These are phyloP conservation scores for Drosophila jambulina DNA, from an alignment of 1,140 invertebrate genomes.

Conservation along the genomic window DNA sequence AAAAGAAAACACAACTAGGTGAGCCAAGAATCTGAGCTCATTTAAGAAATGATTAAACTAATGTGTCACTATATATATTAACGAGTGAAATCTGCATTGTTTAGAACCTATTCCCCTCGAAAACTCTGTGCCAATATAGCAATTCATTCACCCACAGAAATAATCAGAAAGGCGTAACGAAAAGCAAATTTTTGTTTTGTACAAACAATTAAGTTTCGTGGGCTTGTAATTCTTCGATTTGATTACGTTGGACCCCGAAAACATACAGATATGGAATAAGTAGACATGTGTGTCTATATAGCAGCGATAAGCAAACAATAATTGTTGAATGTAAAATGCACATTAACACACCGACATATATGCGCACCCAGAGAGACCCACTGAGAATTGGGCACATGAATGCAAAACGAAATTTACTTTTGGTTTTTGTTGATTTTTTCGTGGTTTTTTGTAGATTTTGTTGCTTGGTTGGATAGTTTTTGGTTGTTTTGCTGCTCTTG, in stretches of 20 bases:
- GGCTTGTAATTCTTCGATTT: slow-evolving; percentile 56
- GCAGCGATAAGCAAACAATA: slow-evolving; percentile 41
- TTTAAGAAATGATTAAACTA: slow-evolving; percentile 16
- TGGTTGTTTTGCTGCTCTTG: slow-evolving; percentile 38
- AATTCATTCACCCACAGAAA: slow-evolving; percentile 1
- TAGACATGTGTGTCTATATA: slow-evolving; percentile 34
- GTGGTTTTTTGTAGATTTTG: slow-evolving; percentile 10
- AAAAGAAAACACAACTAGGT: slow-evolving; percentile 1
- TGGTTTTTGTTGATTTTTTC: slow-evolving; percentile 26
- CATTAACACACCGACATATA: slow-evolving; percentile 10
- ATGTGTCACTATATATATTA: slow-evolving; percentile 26
- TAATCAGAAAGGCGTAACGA: slow-evolving; percentile 65
- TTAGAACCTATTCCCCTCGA: neutral
- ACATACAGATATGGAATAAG: slow-evolving; percentile 31
- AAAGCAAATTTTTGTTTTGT: slow-evolving; percentile 29
- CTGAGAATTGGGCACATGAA: slow-evolving; percentile 49
- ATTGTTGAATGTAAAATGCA: slow-evolving; percentile 48
- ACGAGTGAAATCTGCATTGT: slow-evolving; percentile 8
- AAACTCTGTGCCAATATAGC: neutral
- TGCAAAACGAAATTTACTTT: slow-evolving; percentile 37
- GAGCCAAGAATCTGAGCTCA: slow-evolving; percentile 33
- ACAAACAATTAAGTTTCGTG: slow-evolving; percentile 71
- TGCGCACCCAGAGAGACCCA: slow-evolving; percentile 19
- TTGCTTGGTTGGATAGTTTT: slow-evolving; percentile 16
- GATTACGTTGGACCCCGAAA: slow-evolving; percentile 62